phyloP scores from a whole-genome alignment of 1,140 invertebrate species.

The Macrostomum lignano region DNA sequence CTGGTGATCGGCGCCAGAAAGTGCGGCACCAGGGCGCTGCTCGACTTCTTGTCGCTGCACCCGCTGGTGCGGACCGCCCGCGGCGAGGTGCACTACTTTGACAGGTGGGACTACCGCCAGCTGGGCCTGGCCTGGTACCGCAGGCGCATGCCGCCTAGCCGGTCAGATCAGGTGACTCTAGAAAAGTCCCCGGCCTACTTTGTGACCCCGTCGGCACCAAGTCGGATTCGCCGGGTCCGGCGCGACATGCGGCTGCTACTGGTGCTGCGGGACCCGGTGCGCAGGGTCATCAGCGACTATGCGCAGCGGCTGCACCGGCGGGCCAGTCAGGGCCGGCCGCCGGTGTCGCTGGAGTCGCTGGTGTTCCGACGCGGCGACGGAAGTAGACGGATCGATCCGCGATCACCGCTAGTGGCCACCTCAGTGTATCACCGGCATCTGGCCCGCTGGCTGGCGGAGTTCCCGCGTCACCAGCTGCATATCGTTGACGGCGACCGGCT shows the following conservation, averaged over 20 bases:
- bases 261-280: slow-evolving; percentile 63
- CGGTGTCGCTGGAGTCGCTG: too few relatives aligned
- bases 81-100: slow-evolving; percentile 11
- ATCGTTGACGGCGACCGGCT: slow-evolving; percentile 59
- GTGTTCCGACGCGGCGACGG: too few relatives aligned
- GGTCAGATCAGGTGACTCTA: slow-evolving; percentile 23
- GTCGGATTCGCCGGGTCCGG: slow-evolving; percentile 54
- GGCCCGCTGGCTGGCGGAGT: slow-evolving; percentile 48
- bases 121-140: slow-evolving; percentile 27
- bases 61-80: slow-evolving; percentile 17
- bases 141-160: slow-evolving; percentile 16
- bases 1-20: slow-evolving; percentile 29
- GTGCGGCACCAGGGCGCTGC: too few relatives aligned
- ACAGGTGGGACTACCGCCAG: slow-evolving; percentile 3
- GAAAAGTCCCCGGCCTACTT: slow-evolving; percentile 32
- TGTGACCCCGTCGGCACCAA: slow-evolving; percentile 39
- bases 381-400: slow-evolving; percentile 35
- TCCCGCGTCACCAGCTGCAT: slow-evolving; percentile 46
- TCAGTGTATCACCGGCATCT: slow-evolving; percentile 54
- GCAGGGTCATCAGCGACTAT: slow-evolving; percentile 62
- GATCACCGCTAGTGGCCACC: too few relatives aligned
- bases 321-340: too few relatives aligned
- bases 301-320: slow-evolving; percentile 33
- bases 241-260: slow-evolving; percentile 51
- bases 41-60: slow-evolving; percentile 26